Conservation (phyloP, 2,797 vertebrate species). For the Smutsia gigantea region DNA sequence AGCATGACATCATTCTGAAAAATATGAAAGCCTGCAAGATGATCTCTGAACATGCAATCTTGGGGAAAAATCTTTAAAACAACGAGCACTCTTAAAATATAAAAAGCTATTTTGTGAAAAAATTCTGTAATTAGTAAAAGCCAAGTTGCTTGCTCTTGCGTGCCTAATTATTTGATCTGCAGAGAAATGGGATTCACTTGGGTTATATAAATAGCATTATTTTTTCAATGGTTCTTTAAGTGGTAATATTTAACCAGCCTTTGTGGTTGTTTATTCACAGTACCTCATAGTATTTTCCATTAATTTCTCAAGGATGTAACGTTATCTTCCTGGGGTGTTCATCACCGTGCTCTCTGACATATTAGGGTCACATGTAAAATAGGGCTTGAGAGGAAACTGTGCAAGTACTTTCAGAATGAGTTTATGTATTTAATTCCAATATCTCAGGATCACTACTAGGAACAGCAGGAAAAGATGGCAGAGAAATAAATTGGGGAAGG, state of each 20-base stretch:
- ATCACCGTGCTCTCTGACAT: neutral
- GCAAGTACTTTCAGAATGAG: neutral
- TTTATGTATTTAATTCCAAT: neutral
- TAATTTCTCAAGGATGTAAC: constrained; percentile 52
- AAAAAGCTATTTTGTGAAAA: constrained; percentile 66
- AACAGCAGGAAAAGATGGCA: neutral
- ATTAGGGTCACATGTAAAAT: constrained; percentile 14
- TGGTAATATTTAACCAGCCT: constrained; percentile 52
- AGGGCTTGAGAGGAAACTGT: constrained; percentile 32
- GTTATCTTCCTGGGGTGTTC: constrained; percentile 40
- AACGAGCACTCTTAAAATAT: constrained; percentile 42
- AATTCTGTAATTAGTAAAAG: constrained; percentile 68
- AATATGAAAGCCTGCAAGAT: constrained; percentile 47
- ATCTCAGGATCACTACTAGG: neutral
- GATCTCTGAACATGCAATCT: constrained; percentile 59
- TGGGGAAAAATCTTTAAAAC: constrained; percentile 64
- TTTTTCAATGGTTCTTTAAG: constrained; percentile 66
- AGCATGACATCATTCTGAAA: constrained; percentile 58
- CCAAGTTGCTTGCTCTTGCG: constrained; percentile 56
- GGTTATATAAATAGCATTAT: constrained; percentile 53
- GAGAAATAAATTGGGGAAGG: neutral
- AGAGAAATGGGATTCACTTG: constrained; percentile 70
- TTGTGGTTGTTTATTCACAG: constrained; percentile 15
- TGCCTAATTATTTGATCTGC: constrained; percentile 74
- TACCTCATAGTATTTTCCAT: constrained; percentile 38